Conservation (phyloP, 2,797 vertebrate genomes). For the Rhabdophis nuchalis region DNA sequence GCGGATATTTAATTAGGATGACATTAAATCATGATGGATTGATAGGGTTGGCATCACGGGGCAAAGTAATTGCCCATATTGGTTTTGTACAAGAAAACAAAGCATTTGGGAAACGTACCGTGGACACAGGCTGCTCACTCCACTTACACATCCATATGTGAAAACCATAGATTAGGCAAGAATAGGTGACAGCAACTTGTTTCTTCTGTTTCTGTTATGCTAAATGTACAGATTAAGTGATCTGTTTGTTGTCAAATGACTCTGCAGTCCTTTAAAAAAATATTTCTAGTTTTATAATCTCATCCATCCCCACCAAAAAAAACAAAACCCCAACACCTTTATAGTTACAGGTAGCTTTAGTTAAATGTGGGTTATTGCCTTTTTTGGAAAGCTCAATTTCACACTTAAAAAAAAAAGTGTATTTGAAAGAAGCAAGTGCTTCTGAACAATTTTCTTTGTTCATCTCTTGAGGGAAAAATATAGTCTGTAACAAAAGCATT, state of each 20-base stretch:
- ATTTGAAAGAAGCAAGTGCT: conserved; percentile 54
- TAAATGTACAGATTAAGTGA: conserved; percentile 78
- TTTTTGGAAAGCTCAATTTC: conserved; percentile 66
- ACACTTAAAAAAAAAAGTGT: conserved; percentile 43
- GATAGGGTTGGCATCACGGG: conserved; percentile 81
- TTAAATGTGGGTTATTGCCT: conserved; percentile 72
- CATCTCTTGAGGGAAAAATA: conserved; percentile 43
- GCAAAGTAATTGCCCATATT: conserved; percentile 81
- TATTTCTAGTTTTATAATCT: conserved; percentile 68
- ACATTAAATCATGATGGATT: conserved; percentile 79
- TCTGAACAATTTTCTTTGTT: conserved; percentile 38
- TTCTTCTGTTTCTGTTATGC: conserved; percentile 77
- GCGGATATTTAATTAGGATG: conserved; percentile 81
- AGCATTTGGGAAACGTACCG: conserved; percentile 77
- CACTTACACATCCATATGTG: conserved; percentile 81
- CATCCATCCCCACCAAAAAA: background rate
- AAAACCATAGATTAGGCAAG: conserved; percentile 80
- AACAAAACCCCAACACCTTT: conserved; percentile 4
- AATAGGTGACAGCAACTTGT: conserved; percentile 78
- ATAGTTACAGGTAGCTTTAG: conserved; percentile 69
- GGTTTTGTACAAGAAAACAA: conserved; percentile 76
- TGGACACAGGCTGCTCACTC: conserved; percentile 78
- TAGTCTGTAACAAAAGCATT: conserved; percentile 50
- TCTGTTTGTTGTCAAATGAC: conserved; percentile 76
- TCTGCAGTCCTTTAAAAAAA: conserved; percentile 66